Percentiles rank a stretch among this genome's conserved stretches.
These are phyloP conservation scores for Sparus aurata DNA, from an alignment of 2,797 vertebrate genomes.

Conservation along the genomic window DNA sequence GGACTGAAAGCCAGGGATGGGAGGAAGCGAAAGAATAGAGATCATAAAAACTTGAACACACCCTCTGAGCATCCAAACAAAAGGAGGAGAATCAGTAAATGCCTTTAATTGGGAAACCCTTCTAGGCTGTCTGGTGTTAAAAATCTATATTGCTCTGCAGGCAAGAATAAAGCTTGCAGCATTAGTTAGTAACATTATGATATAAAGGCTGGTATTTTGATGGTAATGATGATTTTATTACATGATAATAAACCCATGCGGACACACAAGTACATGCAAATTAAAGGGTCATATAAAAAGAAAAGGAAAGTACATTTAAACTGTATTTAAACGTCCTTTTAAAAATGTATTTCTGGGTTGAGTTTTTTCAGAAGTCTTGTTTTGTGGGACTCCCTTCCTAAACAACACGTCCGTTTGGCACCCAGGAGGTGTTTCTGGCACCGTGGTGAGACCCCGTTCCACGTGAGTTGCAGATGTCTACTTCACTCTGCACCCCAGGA, in stretches of 20 bases:
- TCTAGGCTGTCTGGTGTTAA: slow-evolving; percentile 17
- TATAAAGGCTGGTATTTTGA: slow-evolving; percentile 23
- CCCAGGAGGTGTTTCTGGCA: slow-evolving; percentile 65
- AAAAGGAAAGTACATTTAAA: neutral
- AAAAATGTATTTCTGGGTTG: slow-evolving; percentile 3
- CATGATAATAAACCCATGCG: slow-evolving; percentile 8
- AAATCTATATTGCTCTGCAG: neutral
- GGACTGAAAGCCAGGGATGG: neutral
- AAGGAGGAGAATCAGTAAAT: slow-evolving; percentile 40
- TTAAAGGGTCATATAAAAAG: neutral
- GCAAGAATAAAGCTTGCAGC: slow-evolving; percentile 17
- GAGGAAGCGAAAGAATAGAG: slow-evolving; percentile 17
- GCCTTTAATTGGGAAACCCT: slow-evolving; percentile 3
- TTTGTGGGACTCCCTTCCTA: slow-evolving; percentile 29
- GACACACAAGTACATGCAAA: neutral
- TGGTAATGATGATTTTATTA: slow-evolving; percentile 19
- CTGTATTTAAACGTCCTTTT: neutral
- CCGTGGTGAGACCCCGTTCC: slow-evolving; percentile 40
- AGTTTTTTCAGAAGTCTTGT: slow-evolving; percentile 27
- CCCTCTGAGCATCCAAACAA: slow-evolving; percentile 26
- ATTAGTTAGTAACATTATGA: slow-evolving; percentile 3
- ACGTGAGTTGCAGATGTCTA: slow-evolving; percentile 28
- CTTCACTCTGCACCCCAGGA: slow-evolving; percentile 26
- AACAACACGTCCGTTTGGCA: slow-evolving; percentile 55
- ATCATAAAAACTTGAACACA: slow-evolving; percentile 28